These are phyloP conservation scores for Calephelis perditalis DNA, from an alignment of 2,888 invertebrate genomes.

Conservation along the genomic window DNA sequence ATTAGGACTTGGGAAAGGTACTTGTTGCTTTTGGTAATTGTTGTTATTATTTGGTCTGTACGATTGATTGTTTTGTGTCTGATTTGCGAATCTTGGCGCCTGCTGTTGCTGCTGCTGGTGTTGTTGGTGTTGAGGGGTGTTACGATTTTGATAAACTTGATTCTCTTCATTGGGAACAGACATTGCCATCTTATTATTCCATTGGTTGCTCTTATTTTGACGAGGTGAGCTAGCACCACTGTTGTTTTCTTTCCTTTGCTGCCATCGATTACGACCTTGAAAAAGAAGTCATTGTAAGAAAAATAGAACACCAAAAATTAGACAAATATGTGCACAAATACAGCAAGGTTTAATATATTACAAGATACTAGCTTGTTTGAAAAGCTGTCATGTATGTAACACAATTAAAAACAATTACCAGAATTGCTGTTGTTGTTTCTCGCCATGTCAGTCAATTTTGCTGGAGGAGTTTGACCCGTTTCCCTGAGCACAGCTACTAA, in stretches of 20 bases:
- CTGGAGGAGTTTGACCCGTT: conserved; percentile 92
- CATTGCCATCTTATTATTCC: conserved; percentile 72
- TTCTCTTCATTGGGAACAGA: conserved; percentile 44
- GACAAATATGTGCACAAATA: no score
- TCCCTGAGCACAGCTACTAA: conserved; percentile 94
- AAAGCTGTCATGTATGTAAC: neutral
- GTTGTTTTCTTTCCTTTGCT: conserved; percentile 77
- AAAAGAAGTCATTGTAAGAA: conserved; percentile 1
- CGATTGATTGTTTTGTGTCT: conserved; percentile 57
- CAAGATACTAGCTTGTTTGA: neutral
- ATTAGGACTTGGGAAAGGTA: conserved; percentile 77
- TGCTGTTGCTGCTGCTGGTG: conserved; percentile 41
- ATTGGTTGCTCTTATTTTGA: conserved; percentile 67
- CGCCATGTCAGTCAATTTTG: conserved; percentile 88
- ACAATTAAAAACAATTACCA: conserved; percentile 38
- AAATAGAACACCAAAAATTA: no score
- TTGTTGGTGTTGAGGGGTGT: conserved; percentile 24
- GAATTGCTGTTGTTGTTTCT: conserved; percentile 71
- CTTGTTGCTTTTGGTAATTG: conserved; percentile 67
- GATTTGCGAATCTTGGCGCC: conserved; percentile 74
- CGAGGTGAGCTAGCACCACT: conserved; percentile 71
- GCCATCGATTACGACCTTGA: conserved; percentile 79
- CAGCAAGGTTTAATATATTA: no score
- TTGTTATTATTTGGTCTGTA: conserved; percentile 57
- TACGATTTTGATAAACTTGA: conserved; percentile 58